A percentile compares a stretch with the other conserved stretches of the same genome.
These are phyloP conservation scores for Herpetotheres cachinnans DNA, from an alignment of 2,113 vertebrate genomes.

Conservation along the genomic window DNA sequence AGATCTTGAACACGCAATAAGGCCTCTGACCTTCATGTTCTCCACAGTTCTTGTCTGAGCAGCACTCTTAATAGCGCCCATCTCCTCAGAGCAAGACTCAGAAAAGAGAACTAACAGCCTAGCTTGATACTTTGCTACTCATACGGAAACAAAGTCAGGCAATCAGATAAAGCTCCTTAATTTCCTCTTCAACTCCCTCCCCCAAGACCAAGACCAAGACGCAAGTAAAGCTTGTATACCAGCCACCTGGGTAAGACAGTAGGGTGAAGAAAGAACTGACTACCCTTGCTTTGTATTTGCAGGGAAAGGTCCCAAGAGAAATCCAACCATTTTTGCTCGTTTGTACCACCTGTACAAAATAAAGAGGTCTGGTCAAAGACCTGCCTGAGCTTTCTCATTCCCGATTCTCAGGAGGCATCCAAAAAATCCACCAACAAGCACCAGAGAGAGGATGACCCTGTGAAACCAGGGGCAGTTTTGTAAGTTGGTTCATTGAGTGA, in stretches of 20 bases:
- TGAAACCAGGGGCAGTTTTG: neutral
- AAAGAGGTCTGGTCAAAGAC: neutral
- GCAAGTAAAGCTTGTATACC: neutral
- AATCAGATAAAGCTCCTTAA: neutral
- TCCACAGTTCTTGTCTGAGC: neutral
- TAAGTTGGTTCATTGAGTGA: neutral
- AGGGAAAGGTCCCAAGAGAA: neutral
- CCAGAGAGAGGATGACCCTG: neutral
- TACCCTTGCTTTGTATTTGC: neutral
- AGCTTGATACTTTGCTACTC: neutral
- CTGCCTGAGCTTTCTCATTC: neutral
- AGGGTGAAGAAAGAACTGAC: neutral
- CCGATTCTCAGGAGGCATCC: neutral
- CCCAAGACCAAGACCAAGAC: neutral
- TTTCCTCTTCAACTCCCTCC: neutral
- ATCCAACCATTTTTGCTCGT: neutral
- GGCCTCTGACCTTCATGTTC: neutral
- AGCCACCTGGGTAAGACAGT: neutral
- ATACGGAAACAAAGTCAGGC: neutral
- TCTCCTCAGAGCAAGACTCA: neutral
- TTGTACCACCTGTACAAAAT: neutral
- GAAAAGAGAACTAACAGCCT: neutral
- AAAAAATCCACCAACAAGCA: neutral
- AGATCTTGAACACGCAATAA: neutral
- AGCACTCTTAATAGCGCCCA: neutral